Percentiles rank a stretch among this genome's conserved stretches.
These are phyloP conservation scores for Stenurella melanura DNA, from an alignment of 2,888 invertebrate genomes.

Conservation along the genomic window DNA sequence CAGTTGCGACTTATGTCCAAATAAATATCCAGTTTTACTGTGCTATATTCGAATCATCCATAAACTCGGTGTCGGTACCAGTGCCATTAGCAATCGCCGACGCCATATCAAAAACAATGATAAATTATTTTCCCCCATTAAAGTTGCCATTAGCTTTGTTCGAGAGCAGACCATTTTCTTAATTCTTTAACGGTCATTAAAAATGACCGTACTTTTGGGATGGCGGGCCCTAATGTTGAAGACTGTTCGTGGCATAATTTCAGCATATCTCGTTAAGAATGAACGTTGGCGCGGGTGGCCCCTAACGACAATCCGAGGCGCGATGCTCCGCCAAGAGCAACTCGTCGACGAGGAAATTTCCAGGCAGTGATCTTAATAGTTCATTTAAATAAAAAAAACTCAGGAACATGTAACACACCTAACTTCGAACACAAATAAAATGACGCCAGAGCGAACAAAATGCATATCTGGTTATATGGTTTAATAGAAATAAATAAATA, in stretches of 20 bases:
- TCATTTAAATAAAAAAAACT: not conserved
- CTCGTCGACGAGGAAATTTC: constrained; percentile 10
- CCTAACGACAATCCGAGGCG: constrained; percentile 71
- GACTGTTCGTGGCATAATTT: constrained; percentile 71
- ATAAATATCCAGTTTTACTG: too few relatives aligned
- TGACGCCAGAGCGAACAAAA: not conserved
- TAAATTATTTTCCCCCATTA: constrained; percentile 56
- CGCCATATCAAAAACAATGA: constrained; percentile 57
- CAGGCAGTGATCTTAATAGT: constrained; percentile 16
- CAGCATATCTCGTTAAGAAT: constrained; percentile 69
- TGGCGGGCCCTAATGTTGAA: constrained; percentile 64
- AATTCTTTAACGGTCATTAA: constrained; percentile 70
- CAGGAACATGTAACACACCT: not conserved
- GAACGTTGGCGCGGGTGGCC: constrained; percentile 67
- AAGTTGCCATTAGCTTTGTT: constrained; percentile 54
- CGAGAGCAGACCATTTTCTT: constrained; percentile 54
- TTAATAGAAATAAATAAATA: too few relatives aligned
- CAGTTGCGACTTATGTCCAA: too few relatives aligned
- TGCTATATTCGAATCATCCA: constrained; percentile 4
- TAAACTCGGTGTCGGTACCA: constrained; percentile 21
- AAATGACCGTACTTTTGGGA: constrained; percentile 68
- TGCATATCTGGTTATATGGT: not conserved
- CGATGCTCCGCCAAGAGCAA: constrained; percentile 58
- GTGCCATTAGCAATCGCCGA: constrained; percentile 27
- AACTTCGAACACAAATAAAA: not conserved